Evolutionary conservation across 2,888 invertebrate species (phyloP).

Genomic region (Brassicogethes aeneus): DNA sequence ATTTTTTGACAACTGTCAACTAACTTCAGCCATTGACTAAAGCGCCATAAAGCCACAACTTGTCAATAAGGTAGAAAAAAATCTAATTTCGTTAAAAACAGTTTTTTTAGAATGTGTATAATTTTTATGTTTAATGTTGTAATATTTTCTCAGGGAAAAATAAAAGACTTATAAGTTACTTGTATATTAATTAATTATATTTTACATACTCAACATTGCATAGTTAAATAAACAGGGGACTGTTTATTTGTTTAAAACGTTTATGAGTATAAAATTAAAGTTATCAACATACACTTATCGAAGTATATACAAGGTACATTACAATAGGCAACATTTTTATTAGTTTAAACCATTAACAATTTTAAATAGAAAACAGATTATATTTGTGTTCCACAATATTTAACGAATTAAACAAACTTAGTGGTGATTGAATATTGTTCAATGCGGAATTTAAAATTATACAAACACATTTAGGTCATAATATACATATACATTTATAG

Average conservation of each 20-base stretch:
- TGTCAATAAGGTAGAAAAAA: no score
- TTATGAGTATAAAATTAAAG: slow-evolving; percentile 28
- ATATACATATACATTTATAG: slow-evolving; percentile 16
- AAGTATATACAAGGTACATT: slow-evolving; percentile 26
- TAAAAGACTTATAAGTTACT: no score
- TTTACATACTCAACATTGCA: slow-evolving; percentile 21
- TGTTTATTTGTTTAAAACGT: slow-evolving; percentile 25
- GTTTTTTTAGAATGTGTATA: no score
- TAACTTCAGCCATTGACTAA: no score
- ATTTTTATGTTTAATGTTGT: no score
- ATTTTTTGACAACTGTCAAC: no score
- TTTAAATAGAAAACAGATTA: slow-evolving; percentile 11
- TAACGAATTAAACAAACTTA: slow-evolving; percentile 6
- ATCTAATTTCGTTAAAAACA: no score
- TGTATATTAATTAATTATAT: slow-evolving; percentile 3
- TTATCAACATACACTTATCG: slow-evolving; percentile 23
- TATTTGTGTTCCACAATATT: slow-evolving; percentile 11
- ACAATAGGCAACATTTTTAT: slow-evolving; percentile 28
- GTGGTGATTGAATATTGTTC: background rate
- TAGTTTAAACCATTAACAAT: slow-evolving; percentile 21
- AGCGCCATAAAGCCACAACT: no score
- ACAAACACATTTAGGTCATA: background rate
- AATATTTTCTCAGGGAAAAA: no score
- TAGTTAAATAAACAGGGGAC: slow-evolving; percentile 19
- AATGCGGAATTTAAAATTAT: background rate